These are phyloP conservation scores for Drosophila sp. DNA, from an alignment of 1,140 invertebrate genomes.

Conservation along the genomic window DNA sequence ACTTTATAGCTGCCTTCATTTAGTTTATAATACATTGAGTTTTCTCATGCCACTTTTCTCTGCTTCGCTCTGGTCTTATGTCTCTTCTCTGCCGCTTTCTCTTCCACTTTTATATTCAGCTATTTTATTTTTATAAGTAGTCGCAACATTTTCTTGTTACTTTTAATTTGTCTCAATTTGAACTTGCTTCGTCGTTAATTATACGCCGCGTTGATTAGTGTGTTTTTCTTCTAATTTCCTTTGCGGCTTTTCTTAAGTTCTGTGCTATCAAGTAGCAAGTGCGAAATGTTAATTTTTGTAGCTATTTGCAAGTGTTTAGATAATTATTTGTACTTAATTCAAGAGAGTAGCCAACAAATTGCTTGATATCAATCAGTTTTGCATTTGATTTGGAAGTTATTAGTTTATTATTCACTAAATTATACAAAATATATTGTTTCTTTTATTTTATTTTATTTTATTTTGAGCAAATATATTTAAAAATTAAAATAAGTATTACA, in stretches of 20 bases:
- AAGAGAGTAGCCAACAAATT: background rate
- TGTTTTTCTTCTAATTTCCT: constrained; percentile 1
- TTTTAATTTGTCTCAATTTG: constrained; percentile 74
- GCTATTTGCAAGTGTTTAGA: background rate
- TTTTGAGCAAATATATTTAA: too few relatives aligned
- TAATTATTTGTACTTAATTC: background rate
- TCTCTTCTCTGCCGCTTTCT: background rate
- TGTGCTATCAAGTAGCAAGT: background rate
- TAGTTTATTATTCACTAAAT: too few relatives aligned
- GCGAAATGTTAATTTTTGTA: background rate
- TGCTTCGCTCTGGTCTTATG: too few relatives aligned
- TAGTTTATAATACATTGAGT: constrained; percentile 66
- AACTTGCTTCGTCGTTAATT: constrained; percentile 53
- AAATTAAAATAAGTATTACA: too few relatives aligned
- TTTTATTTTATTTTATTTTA: too few relatives aligned
- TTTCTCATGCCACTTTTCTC: constrained; percentile 34
- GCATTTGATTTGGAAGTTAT: too few relatives aligned
- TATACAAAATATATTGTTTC: too few relatives aligned
- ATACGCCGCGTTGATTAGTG: constrained; percentile 38
- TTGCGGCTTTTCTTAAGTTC: background rate
- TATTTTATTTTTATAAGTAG: constrained; percentile 36
- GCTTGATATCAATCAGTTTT: too few relatives aligned
- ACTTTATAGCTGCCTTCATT: constrained; percentile 75
- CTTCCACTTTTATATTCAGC: constrained; percentile 2
- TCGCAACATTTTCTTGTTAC: constrained; percentile 32